Conservation (phyloP, 2,888 invertebrate species). For the Calliphora vomitoria region DNA sequence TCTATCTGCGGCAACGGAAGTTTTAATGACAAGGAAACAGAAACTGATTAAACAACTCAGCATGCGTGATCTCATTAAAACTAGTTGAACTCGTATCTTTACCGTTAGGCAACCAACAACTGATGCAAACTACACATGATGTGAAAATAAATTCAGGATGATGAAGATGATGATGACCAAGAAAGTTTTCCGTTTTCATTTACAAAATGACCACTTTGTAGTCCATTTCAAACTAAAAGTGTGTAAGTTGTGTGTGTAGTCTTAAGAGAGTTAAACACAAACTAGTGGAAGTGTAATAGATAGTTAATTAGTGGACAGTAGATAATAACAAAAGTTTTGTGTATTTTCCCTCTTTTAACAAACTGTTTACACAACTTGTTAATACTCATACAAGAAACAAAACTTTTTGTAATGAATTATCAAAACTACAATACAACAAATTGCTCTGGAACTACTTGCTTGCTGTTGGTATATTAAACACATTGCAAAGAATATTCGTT, state of each 20-base stretch:
- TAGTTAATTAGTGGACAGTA: slow-evolving; percentile 65
- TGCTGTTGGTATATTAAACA: background rate
- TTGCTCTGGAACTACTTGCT: background rate
- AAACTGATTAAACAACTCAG: slow-evolving; percentile 70
- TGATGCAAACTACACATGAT: background rate
- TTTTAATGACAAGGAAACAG: slow-evolving; percentile 57
- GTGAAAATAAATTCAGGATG: slow-evolving; percentile 34
- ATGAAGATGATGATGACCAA: slow-evolving; percentile 39
- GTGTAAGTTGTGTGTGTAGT: slow-evolving; percentile 3
- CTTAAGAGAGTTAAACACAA: background rate
- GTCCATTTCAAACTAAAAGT: slow-evolving; percentile 49
- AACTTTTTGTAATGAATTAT: slow-evolving; percentile 55
- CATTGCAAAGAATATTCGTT: background rate
- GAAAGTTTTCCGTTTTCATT: slow-evolving; percentile 63
- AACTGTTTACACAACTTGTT: slow-evolving; percentile 48
- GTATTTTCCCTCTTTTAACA: slow-evolving; percentile 19
- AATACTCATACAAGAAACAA: slow-evolving; percentile 23
- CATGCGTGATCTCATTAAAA: slow-evolving; percentile 69
- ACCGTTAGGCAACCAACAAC: background rate
- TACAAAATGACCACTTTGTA: slow-evolving; percentile 65
- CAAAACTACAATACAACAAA: slow-evolving; percentile 7
- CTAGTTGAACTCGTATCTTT: slow-evolving; percentile 34
- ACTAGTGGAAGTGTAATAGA: slow-evolving; percentile 43
- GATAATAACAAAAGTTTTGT: slow-evolving; percentile 59
- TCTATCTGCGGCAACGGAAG: slow-evolving; percentile 41